Evolutionary conservation across 2,797 vertebrate genomes (phyloP).

Genomic region (Astyanax mexicanus): DNA sequence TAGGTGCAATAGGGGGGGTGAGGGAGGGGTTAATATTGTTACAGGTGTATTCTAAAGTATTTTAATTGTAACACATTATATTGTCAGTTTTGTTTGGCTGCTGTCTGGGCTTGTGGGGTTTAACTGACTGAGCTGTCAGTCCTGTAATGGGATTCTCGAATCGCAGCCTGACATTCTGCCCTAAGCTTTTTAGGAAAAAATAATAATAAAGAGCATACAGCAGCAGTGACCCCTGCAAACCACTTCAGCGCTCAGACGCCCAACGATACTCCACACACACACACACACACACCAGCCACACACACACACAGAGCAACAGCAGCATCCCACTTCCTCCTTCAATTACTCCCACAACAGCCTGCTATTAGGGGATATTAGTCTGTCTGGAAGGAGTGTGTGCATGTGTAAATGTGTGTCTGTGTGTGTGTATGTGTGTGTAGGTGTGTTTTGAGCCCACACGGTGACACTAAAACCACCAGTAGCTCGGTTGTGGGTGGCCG

Average conservation of each 20-base stretch:
- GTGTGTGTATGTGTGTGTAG: slow-evolving; percentile 10
- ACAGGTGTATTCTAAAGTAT: slow-evolving; percentile 14
- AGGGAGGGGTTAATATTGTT: background rate
- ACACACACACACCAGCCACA: background rate
- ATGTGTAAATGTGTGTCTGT: slow-evolving; percentile 18
- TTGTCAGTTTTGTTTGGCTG: background rate
- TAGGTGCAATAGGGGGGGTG: no score
- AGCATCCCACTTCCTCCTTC: slow-evolving; percentile 47
- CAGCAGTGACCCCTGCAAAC: background rate
- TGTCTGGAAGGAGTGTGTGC: slow-evolving; percentile 25
- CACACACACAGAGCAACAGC: background rate
- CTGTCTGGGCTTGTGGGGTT: background rate
- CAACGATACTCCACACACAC: background rate
- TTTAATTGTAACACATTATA: slow-evolving; percentile 6
- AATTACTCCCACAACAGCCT: slow-evolving; percentile 49
- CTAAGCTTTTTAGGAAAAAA: background rate
- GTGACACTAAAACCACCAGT: slow-evolving; percentile 38
- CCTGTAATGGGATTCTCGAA: background rate
- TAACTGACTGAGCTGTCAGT: slow-evolving; percentile 26
- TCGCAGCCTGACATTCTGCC: background rate
- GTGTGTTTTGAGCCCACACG: background rate
- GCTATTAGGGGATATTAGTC: slow-evolving; percentile 54
- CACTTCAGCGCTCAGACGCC: background rate
- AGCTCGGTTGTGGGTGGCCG: slow-evolving; percentile 49
- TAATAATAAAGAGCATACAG: background rate